Conservation (phyloP, 2,797 vertebrate species). For the Meda fulgida region DNA sequence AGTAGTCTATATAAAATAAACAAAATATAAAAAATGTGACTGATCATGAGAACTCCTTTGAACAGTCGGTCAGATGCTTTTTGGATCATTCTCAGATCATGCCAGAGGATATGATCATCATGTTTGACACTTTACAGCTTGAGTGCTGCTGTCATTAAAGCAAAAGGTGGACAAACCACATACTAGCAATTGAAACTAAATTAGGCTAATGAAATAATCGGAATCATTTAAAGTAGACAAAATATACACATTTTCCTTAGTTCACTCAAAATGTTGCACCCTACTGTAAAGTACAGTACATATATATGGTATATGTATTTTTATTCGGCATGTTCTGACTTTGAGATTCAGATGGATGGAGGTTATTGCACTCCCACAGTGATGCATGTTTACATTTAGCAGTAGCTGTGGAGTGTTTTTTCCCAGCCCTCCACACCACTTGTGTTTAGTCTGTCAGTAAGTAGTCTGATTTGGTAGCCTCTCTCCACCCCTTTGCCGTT, state of each 20-base stretch:
- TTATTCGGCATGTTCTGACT: conserved; percentile 13
- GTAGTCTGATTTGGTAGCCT: conserved; percentile 68
- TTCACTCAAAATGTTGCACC: background rate
- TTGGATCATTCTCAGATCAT: background rate
- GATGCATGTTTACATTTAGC: conserved; percentile 52
- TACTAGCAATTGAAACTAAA: background rate
- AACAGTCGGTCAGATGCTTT: background rate
- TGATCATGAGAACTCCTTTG: background rate
- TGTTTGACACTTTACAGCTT: background rate
- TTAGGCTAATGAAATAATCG: background rate
- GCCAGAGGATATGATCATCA: background rate
- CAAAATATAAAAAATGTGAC: background rate
- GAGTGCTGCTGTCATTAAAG: background rate
- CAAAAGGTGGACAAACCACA: background rate
- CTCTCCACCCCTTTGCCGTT: conserved; percentile 65
- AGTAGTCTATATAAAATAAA: background rate
- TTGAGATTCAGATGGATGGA: conserved; percentile 46
- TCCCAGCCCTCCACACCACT: conserved; percentile 67
- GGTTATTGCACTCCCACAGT: conserved; percentile 44
- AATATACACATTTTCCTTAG: background rate
- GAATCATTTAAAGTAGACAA: background rate
- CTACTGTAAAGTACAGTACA: background rate
- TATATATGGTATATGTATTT: conserved; percentile 2
- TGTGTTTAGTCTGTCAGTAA: conserved; percentile 70
- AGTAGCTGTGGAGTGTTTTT: conserved; percentile 56